Base-by-base conservation (phyloP, 2,888 invertebrate genomes). In the Glyphotaelius pellucidus region DNA sequence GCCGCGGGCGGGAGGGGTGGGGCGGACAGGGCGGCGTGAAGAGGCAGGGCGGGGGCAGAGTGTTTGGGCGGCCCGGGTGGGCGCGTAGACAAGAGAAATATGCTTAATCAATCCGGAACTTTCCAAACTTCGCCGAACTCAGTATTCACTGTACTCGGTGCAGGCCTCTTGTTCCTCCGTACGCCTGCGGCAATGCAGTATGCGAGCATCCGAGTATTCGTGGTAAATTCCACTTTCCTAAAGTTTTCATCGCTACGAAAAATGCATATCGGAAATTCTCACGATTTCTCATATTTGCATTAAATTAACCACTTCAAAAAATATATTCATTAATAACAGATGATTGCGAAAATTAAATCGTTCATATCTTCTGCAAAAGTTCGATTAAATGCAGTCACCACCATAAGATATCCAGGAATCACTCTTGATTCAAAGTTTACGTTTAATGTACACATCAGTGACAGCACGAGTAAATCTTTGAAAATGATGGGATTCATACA, bases 81-180 rank as follows among this genome's bases (percentile, higher is more conserved):
- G 42, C 14, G 42, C 42, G 47, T 47, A 85, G 85, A 86, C 86
- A 86, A 42, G 86, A 86, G 38, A 42, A 86, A 86, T 86, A 86
- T 42, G 42, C 42, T 86, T 86, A 86, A 86, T 86, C 86, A 86
- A 86, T 86, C 86, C 86, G 35, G 35, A 32, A 38, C 35, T 67
- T 67, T 67, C 67, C 25, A 67, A 67, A 19, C 19, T 67, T 7
- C 52, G 52, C 52, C 52, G 25, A 67, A 67, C 67, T n/a, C 67
- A 25, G 25, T 67, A 67, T 67, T 25, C 67, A 67, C 25, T 67
- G 67, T 67, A n/a, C 67, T 67, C 67, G 67, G 25, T 67, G 67
- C 67, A 67, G 25, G 67, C 67, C 67, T 25, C 67, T 67, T 67
- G 67, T 52, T 52, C 52, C n/a, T n/a, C 52, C 52, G 19, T 25